Percentiles rank a stretch among this genome's conserved stretches.
Conservation (phyloP, 2,797 vertebrate genomes). For the Tragelaphus oryx region DNA sequence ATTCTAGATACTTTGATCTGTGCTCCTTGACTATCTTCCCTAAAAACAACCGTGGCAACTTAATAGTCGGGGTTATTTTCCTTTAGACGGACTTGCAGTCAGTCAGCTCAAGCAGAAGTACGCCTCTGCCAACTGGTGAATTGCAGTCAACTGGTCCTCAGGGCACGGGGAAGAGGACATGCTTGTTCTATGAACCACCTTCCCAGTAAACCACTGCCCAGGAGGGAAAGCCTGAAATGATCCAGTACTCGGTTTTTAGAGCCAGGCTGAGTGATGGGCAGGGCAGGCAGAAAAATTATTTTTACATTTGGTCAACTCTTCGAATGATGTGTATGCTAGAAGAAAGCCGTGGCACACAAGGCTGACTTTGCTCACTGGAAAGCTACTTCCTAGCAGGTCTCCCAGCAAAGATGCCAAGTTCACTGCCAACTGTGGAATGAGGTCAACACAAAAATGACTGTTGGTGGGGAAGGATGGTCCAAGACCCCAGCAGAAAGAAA, state of each 20-base stretch:
- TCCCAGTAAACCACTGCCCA: constrained; percentile 23
- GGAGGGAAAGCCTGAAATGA: constrained; percentile 59
- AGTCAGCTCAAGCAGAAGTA: constrained; percentile 60
- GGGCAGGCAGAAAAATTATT: constrained; percentile 56
- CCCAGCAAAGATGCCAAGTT: background rate
- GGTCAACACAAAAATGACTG: constrained; percentile 43
- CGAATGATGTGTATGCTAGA: background rate
- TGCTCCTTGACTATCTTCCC: background rate
- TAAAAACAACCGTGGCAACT: background rate
- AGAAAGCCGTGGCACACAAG: background rate
- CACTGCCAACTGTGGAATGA: constrained; percentile 4
- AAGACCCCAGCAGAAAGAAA: background rate
- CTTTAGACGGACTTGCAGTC: constrained; percentile 60
- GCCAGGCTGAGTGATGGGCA: constrained; percentile 36
- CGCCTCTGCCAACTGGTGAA: background rate
- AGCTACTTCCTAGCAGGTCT: background rate
- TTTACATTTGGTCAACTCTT: constrained; percentile 66
- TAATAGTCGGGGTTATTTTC: constrained; percentile 44
- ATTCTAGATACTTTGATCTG: background rate
- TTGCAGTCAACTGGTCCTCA: background rate
- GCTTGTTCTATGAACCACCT: constrained; percentile 32
- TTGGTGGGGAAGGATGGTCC: constrained; percentile 27
- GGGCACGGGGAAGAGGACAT: background rate
- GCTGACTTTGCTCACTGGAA: background rate
- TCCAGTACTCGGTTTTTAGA: constrained; percentile 39